Conservation (phyloP, 2,113 vertebrate genomes). For the Naja naja region DNA sequence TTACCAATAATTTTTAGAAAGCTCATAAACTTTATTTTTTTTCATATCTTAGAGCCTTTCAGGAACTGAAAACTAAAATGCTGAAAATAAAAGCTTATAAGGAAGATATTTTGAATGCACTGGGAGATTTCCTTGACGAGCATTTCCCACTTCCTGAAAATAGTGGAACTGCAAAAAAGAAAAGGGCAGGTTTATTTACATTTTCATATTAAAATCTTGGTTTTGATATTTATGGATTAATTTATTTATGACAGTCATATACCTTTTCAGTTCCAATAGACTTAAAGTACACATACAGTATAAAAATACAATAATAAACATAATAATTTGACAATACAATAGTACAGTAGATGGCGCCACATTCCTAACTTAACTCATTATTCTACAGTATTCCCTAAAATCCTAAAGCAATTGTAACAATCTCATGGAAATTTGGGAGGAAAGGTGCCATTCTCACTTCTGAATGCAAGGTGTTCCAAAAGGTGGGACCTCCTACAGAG, state of each 20-base stretch:
- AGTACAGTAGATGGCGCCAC: background rate
- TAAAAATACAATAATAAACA: background rate
- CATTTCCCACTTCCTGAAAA: conserved; percentile 67
- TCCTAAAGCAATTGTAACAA: background rate
- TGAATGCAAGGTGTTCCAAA: background rate
- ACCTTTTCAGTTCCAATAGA: background rate
- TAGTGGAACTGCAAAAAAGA: conserved; percentile 17
- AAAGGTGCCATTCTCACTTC: background rate
- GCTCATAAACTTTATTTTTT: conserved; percentile 40
- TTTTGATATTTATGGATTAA: background rate
- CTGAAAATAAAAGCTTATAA: conserved; percentile 36
- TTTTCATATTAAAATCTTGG: background rate
- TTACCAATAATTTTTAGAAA: conserved; percentile 1
- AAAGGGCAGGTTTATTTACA: conserved; percentile 50
- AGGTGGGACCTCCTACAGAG: background rate
- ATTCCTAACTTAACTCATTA: background rate
- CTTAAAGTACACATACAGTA: background rate
- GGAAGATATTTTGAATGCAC: conserved; percentile 50
- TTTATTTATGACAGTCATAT: background rate
- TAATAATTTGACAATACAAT: background rate
- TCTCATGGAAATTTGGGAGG: background rate
- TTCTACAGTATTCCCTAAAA: background rate
- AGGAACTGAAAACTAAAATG: conserved; percentile 53
- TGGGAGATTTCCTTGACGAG: conserved; percentile 64
- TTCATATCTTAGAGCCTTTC: background rate